phyloP scores from a whole-genome alignment of 2,888 invertebrate species.

The Noctua janthina region DNA sequence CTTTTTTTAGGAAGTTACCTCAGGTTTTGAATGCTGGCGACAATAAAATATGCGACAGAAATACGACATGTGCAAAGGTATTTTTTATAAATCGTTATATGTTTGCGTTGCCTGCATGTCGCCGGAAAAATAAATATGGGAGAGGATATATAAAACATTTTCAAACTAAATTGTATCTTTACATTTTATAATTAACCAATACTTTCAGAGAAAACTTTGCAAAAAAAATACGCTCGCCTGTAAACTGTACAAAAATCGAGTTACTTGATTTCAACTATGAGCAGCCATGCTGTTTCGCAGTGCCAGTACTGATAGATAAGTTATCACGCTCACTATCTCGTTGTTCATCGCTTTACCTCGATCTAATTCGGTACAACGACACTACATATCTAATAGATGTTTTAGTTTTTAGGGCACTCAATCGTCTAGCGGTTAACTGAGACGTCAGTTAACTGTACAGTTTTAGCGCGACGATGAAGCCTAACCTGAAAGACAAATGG shows the following conservation, averaged over 20 bases:
- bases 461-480: constrained; percentile 46
- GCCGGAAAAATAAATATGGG: not conserved
- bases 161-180: not conserved
- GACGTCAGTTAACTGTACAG: constrained; percentile 56
- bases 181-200: not conserved
- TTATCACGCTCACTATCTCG: constrained; percentile 79
- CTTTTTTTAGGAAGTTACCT: not conserved
- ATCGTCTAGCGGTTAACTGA: constrained; percentile 57
- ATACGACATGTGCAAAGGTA: not conserved
- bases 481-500: constrained; percentile 54
- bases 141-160: not conserved
- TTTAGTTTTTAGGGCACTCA: constrained; percentile 70
- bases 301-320: constrained; percentile 73
- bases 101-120: not conserved
- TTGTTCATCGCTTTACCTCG: constrained; percentile 83
- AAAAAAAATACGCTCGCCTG: not conserved
- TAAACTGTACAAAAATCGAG: not conserved
- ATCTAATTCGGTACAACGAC: constrained; percentile 80
- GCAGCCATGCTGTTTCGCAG: constrained; percentile 70
- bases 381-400: constrained; percentile 67
- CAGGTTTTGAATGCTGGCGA: not conserved
- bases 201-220: not conserved
- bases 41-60: not conserved
- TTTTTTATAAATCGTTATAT: not conserved
- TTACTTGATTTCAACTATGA: not conserved